Evolutionary conservation across 2,888 invertebrate species (phyloP).

Genomic region (Heteromyza rotundicornis): DNA sequence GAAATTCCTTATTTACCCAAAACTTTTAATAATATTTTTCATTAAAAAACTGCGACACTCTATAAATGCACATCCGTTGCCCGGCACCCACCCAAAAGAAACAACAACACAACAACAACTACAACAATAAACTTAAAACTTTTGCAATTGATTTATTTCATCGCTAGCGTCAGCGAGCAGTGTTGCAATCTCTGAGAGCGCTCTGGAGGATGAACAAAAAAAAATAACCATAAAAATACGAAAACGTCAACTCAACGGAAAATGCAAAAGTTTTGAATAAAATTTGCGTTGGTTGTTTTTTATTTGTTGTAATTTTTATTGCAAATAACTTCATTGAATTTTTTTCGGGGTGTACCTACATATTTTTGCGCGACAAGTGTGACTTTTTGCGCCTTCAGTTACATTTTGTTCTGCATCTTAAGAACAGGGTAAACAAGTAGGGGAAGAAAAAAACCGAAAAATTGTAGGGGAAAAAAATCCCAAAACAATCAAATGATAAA

Average conservation of each 20-base stretch:
- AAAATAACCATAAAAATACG: background rate
- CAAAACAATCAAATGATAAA: background rate
- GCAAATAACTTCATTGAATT: conserved; percentile 23
- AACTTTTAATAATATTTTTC: conserved; percentile 3
- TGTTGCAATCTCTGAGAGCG: background rate
- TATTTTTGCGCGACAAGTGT: conserved; percentile 11
- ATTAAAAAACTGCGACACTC: too few species aligned
- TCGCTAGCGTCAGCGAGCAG: background rate
- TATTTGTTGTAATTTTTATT: conserved; percentile 10
- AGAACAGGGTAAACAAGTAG: background rate
- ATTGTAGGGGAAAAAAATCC: background rate
- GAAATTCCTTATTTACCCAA: background rate
- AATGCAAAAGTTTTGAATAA: conserved; percentile 20
- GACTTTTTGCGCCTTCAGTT: conserved; percentile 17
- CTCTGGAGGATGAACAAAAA: background rate
- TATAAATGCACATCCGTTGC: background rate
- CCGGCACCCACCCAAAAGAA: background rate
- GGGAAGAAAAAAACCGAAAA: background rate
- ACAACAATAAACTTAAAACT: conserved; percentile 11
- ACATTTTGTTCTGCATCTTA: conserved; percentile 6
- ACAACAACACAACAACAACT: too few species aligned
- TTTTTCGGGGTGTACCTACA: background rate
- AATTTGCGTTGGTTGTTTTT: conserved; percentile 6
- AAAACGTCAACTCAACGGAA: background rate
- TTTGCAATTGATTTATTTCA: conserved; percentile 20